These are phyloP conservation scores for Euborellia annulipes DNA, from an alignment of 1,140 invertebrate genomes.

Conservation along the genomic window DNA sequence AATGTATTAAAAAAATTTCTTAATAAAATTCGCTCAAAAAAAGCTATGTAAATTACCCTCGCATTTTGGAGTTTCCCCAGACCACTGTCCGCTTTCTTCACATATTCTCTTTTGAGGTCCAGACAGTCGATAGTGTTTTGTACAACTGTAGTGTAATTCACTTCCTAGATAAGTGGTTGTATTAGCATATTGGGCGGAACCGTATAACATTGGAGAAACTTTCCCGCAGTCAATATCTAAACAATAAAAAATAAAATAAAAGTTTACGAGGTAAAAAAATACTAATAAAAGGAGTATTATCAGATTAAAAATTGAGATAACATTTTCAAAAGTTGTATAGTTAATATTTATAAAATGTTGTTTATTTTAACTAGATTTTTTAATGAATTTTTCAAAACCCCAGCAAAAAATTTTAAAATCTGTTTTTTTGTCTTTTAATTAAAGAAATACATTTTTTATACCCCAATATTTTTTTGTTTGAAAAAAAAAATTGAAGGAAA, in stretches of 20 bases:
- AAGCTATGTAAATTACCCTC: slow-evolving; percentile 47
- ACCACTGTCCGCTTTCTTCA: slow-evolving; percentile 61
- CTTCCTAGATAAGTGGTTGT: slow-evolving; percentile 64
- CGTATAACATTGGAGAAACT: slow-evolving; percentile 61
- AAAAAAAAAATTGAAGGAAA: no score
- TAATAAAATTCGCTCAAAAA: no score
- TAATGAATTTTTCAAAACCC: no score
- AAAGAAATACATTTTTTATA: no score
- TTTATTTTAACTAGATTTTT: no score
- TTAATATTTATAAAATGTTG: no score
- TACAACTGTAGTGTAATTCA: slow-evolving; percentile 59
- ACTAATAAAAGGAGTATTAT: background rate
- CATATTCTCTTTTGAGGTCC: slow-evolving; percentile 57
- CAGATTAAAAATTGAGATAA: no score
- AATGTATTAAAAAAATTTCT: no score
- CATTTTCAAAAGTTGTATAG: no score
- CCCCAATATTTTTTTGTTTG: no score
- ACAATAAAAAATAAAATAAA: slow-evolving; percentile 1
- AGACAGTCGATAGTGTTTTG: slow-evolving; percentile 60
- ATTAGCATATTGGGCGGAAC: slow-evolving; percentile 57
- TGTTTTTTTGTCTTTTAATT: no score
- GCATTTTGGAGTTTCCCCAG: slow-evolving; percentile 65
- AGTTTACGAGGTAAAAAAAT: background rate
- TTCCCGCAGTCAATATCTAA: slow-evolving; percentile 79
- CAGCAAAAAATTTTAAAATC: no score